Evolutionary conservation across 2,113 vertebrate species (phyloP).

Genomic region (Ictalurus furcatus): DNA sequence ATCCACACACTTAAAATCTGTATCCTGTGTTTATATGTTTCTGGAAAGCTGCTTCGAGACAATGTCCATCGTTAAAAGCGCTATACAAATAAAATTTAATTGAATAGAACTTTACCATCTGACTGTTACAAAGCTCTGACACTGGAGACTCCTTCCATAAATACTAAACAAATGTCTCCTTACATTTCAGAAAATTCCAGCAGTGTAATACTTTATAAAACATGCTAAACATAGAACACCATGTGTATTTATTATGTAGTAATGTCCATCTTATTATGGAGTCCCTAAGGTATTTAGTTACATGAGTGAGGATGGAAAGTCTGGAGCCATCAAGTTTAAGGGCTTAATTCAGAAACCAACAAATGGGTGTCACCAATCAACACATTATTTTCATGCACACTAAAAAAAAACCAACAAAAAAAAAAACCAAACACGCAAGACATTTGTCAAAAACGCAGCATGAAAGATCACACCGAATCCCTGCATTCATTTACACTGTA

Average conservation of each 20-base stretch:
- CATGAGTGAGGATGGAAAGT: neutral
- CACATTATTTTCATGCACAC: constrained; percentile 59
- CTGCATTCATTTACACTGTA: constrained; percentile 47
- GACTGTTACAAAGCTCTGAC: neutral
- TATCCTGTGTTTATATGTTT: too few species aligned
- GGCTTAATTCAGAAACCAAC: constrained; percentile 41
- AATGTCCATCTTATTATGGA: neutral
- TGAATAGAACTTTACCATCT: too few species aligned
- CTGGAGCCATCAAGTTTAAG: neutral
- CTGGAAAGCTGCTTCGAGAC: too few species aligned
- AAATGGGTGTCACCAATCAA: constrained; percentile 50
- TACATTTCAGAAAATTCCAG: neutral
- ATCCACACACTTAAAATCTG: too few species aligned
- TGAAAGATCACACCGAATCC: neutral
- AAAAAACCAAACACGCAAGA: constrained; percentile 34
- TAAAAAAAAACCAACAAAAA: neutral
- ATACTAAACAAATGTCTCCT: neutral
- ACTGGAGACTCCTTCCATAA: neutral
- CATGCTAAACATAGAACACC: neutral
- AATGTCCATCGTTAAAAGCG: too few species aligned
- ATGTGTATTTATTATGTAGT: neutral
- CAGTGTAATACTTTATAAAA: neutral
- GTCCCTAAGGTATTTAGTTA: neutral
- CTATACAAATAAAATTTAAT: too few species aligned
- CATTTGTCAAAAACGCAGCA: constrained; percentile 47